Conservation (phyloP, 1,140 invertebrate genomes). For the Protaetia brevitarsis region DNA sequence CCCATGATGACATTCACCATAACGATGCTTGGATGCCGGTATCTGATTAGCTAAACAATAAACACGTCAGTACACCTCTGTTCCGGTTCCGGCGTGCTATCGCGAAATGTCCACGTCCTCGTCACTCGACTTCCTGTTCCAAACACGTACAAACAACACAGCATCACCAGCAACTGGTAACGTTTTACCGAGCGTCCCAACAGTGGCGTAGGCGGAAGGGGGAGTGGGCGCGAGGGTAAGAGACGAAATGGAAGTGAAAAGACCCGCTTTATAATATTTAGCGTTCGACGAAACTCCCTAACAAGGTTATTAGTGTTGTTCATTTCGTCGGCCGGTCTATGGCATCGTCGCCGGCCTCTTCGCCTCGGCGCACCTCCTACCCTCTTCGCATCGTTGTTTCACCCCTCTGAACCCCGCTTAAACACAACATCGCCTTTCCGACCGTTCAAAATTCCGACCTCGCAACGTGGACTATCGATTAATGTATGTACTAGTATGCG, state of each 20-base stretch:
- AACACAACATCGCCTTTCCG: too few relatives aligned
- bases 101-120: neutral
- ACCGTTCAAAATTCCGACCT: too few relatives aligned
- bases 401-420: too few relatives aligned
- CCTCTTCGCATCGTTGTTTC: too few relatives aligned
- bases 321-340: too few relatives aligned
- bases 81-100: conserved; percentile 19
- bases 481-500: too few relatives aligned
- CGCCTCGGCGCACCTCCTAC: too few relatives aligned
- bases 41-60: conserved; percentile 19
- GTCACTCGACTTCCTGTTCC: conserved; percentile 3
- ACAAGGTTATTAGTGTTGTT: conserved; percentile 2
- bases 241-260: neutral
- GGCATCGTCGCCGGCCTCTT: too few relatives aligned
- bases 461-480: too few relatives aligned
- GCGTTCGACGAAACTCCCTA: neutral
- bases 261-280: conserved; percentile 8
- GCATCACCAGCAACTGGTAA: neutral
- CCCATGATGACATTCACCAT: conserved; percentile 4
- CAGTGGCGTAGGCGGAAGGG: too few relatives aligned
- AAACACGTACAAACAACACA: too few relatives aligned
- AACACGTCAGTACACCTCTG: conserved; percentile 21
- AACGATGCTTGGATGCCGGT: neutral
- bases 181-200: too few relatives aligned
- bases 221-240: neutral